Evolutionary conservation across 2,888 invertebrate species (phyloP), one percentile per base, ranked within the genome.

Genomic region (Encarsia formosa): DNA sequence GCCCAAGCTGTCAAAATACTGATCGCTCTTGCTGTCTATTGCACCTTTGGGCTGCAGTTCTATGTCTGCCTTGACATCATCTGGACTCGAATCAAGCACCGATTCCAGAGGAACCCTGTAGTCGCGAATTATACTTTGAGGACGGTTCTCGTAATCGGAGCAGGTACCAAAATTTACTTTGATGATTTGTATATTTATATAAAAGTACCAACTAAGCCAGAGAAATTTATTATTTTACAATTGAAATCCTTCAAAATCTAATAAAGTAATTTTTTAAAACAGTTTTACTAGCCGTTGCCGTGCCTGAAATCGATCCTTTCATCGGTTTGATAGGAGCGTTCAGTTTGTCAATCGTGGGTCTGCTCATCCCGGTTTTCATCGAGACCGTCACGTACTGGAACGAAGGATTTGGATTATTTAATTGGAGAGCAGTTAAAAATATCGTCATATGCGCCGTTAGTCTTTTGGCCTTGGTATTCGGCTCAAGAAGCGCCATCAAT

Each of bases 21-120:
- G 54, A 93, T 97, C 67, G 90, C 86, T 3, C 70, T 93, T 38
- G 92, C 95, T 8, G 92, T 99, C 1, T 94, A 89, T 75, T 88
- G 94, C 74, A 93, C 96, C 0, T 98, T 95, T 71, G 94, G 93
- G 5, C 83, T 99, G 16, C 97, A 98, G 76, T 95, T 97, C 76
- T 98, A 89, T 77, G 97, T 99, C 15, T 95, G 96, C 71, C 80
- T 96, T 50, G 91, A 91, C 67, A 93, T 98, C 61, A 86, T 86
- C 57, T 95, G 94, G 92, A 88, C 87, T 64, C 79, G 79, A 44
- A 78, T 96, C 45, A 87, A 91, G 68, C 84, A 88, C 1, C 81
- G 78, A 59, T 87, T 83, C 72, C 79, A 80, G 23, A 85, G 85
- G 66, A 81, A 82, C 41, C 84, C 85, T 6, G 73, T 79, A 18